Percentiles rank a stretch among this genome's conserved stretches.
Evolutionary conservation across 2,888 invertebrate genomes (phyloP).

Genomic region (Acrobasis consociella): DNA sequence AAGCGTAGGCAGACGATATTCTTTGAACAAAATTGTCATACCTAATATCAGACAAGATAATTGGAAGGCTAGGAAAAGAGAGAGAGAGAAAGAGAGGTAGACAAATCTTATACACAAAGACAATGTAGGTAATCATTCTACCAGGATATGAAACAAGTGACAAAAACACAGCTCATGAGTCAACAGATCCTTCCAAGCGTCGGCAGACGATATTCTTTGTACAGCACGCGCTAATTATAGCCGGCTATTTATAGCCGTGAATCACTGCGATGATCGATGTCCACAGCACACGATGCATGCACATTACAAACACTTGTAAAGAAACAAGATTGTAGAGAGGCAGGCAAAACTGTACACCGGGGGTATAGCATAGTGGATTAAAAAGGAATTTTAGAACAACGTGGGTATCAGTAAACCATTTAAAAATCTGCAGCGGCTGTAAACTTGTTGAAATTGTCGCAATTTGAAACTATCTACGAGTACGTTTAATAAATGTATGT

Average conservation of each 20-base stretch:
- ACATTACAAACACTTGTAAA: too few relatives aligned
- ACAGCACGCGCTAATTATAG: slow-evolving; percentile 66
- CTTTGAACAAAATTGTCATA: slow-evolving; percentile 54
- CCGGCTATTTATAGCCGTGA: slow-evolving; percentile 64
- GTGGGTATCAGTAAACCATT: too few relatives aligned
- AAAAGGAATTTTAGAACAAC: too few relatives aligned
- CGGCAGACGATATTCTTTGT: slow-evolving; percentile 50
- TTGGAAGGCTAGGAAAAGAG: too few relatives aligned
- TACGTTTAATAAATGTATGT: too few relatives aligned
- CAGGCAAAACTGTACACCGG: not conserved
- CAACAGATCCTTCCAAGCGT: slow-evolving; percentile 7
- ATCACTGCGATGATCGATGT: slow-evolving; percentile 57
- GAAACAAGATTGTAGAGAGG: not conserved
- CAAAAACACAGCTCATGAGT: not conserved
- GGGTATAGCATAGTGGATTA: too few relatives aligned
- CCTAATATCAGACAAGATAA: too few relatives aligned
- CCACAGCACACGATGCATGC: not conserved
- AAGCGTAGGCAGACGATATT: slow-evolving; percentile 28
- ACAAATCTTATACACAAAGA: not conserved
- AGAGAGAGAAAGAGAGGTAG: too few relatives aligned
- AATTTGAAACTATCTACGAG: too few relatives aligned
- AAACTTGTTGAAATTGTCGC: too few relatives aligned
- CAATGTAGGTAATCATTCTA: not conserved
- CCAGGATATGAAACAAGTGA: not conserved
- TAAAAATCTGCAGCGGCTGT: too few relatives aligned